phyloP scores from a whole-genome alignment of 1,140 invertebrate species.

The Melanaphis sacchari region DNA sequence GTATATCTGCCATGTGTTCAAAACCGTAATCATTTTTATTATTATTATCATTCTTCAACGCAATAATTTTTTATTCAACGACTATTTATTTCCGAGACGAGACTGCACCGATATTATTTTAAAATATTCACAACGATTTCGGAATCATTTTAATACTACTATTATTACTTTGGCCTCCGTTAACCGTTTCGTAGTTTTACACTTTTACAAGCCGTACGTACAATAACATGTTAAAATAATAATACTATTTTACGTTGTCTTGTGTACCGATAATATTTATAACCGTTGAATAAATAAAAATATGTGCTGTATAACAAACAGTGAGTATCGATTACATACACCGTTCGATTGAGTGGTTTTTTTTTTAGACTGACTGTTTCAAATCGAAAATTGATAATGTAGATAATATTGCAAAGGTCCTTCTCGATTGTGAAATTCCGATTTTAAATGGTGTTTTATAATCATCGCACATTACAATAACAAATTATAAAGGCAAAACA shows the following conservation, averaged over 20 bases:
- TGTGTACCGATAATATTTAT: background rate
- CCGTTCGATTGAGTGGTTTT: background rate
- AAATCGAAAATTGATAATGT: background rate
- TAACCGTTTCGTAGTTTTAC: background rate
- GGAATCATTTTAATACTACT: background rate
- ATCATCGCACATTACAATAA: background rate
- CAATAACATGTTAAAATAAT: background rate
- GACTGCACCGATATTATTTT: background rate
- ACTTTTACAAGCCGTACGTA: background rate
- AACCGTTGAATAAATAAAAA: background rate
- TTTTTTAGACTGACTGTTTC: background rate
- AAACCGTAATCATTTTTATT: background rate
- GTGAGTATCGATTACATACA: background rate
- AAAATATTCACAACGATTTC: background rate
- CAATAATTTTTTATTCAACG: background rate
- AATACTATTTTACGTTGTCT: background rate
- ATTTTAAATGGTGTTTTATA: background rate
- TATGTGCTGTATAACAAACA: background rate
- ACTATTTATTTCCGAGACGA: background rate
- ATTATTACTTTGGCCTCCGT: background rate
- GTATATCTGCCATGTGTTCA: no score
- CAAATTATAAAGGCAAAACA: background rate
- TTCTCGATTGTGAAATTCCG: background rate
- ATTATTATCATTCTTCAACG: background rate
- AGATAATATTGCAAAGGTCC: background rate